These are phyloP conservation scores for Glaucomys volans DNA, from an alignment of 2,113 vertebrate genomes.

Conservation along the genomic window DNA sequence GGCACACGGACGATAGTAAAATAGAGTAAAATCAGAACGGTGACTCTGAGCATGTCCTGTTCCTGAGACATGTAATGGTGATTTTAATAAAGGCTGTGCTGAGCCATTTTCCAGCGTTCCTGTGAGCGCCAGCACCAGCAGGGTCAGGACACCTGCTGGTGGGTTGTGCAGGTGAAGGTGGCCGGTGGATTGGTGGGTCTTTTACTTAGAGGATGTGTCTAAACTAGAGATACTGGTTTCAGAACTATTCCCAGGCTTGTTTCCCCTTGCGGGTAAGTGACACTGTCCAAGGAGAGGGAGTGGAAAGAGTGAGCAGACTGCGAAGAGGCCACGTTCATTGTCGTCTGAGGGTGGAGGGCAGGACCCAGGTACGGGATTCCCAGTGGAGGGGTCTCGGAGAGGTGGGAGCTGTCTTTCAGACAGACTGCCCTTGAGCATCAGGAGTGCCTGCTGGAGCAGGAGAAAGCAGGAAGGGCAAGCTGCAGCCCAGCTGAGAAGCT, in stretches of 20 bases:
- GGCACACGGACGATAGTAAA: not conserved
- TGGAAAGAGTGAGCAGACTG: not conserved
- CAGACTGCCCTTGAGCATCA: not conserved
- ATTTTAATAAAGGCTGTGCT: slow-evolving; percentile 17
- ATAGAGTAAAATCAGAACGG: not conserved
- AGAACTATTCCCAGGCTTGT: not conserved
- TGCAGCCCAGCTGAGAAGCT: not conserved
- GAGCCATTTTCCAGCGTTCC: not conserved
- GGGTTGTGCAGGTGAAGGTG: not conserved
- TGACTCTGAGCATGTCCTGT: not conserved
- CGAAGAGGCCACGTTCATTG: not conserved
- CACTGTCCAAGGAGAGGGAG: not conserved
- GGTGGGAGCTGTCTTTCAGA: not conserved
- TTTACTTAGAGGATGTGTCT: not conserved
- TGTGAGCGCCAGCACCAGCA: not conserved
- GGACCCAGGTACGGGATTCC: not conserved
- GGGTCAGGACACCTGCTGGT: not conserved
- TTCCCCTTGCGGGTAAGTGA: not conserved
- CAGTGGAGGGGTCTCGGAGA: not conserved
- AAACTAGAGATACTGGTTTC: not conserved
- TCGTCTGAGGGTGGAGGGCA: not conserved
- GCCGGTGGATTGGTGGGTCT: not conserved
- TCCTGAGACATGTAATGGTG: slow-evolving; percentile 43
- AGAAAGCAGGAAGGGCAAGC: not conserved
- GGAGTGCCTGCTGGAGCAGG: not conserved